These are phyloP conservation scores for Hippocampus zosterae DNA, from an alignment of 2,113 vertebrate species.

Conservation along the genomic window DNA sequence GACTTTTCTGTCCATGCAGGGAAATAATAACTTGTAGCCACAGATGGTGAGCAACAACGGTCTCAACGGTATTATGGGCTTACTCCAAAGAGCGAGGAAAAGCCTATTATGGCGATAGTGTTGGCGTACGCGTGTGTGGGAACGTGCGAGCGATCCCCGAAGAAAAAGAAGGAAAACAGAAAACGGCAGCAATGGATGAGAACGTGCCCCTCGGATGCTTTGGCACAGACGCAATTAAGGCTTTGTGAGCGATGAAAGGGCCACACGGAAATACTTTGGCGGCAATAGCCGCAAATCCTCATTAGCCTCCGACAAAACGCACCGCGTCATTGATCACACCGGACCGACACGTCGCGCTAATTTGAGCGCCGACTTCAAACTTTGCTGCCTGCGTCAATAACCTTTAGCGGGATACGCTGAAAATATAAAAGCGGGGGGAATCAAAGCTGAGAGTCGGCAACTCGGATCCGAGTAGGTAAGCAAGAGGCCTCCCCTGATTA, in stretches of 20 bases:
- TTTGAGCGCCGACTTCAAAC: not conserved
- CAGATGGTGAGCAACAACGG: not conserved
- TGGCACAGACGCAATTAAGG: constrained; percentile 2
- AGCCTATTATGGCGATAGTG: constrained; percentile 5
- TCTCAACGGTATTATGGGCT: constrained; percentile 1
- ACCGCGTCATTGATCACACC: not conserved
- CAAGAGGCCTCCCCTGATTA: too few species aligned
- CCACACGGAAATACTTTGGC: constrained; percentile 1
- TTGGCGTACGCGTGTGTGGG: not conserved
- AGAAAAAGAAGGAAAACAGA: not conserved
- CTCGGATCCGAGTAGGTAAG: too few species aligned
- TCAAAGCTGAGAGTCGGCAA: not conserved
- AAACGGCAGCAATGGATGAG: constrained; percentile 5
- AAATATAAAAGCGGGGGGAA: not conserved
- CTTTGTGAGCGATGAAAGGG: not conserved
- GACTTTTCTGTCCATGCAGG: not conserved
- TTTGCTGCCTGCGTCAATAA: not conserved
- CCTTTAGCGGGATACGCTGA: not conserved
- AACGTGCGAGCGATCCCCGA: not conserved
- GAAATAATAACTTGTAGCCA: constrained; percentile 3
- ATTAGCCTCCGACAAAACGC: not conserved
- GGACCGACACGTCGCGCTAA: not conserved
- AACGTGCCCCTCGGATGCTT: constrained; percentile 1
- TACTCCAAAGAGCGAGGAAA: constrained; percentile 4
- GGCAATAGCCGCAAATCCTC: not conserved